phyloP scores from a whole-genome alignment of 2,888 invertebrate species.

The Epinotia nisella region DNA sequence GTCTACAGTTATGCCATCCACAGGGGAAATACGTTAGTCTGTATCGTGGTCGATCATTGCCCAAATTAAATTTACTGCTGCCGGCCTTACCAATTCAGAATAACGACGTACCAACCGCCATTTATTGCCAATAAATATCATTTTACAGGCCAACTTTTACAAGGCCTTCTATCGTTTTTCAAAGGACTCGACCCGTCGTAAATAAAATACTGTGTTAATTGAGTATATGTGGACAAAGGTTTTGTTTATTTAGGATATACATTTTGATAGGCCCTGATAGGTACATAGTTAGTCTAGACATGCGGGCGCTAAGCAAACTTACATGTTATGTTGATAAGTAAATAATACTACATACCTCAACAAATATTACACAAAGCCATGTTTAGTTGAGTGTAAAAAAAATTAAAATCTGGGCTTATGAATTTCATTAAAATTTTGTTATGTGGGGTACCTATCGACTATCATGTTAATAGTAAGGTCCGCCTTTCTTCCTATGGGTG shows the following conservation, averaged over 20 bases:
- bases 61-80: slow-evolving; percentile 76
- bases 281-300: background rate
- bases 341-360: background rate
- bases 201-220: slow-evolving; percentile 46
- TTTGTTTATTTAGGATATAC: slow-evolving; percentile 25
- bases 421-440: too few species aligned
- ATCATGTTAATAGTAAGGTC: too few species aligned
- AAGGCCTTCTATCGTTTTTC: slow-evolving; percentile 47
- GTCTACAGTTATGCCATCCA: slow-evolving; percentile 24
- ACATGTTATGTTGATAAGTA: background rate
- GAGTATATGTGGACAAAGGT: slow-evolving; percentile 6
- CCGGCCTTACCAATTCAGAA: slow-evolving; percentile 65
- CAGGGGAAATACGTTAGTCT: slow-evolving; percentile 46
- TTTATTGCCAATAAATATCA: slow-evolving; percentile 77
- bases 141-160: slow-evolving; percentile 70
- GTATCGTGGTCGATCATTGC: slow-evolving; percentile 61
- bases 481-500: too few species aligned
- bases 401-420: too few species aligned
- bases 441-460: too few species aligned
- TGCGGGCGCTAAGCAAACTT: background rate
- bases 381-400: too few species aligned
- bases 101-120: slow-evolving; percentile 67
- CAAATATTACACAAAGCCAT: background rate
- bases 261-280: background rate
- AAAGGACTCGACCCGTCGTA: slow-evolving; percentile 41